Evolutionary conservation across 2,797 vertebrate genomes (phyloP).

Genomic region (Botia almorhae): DNA sequence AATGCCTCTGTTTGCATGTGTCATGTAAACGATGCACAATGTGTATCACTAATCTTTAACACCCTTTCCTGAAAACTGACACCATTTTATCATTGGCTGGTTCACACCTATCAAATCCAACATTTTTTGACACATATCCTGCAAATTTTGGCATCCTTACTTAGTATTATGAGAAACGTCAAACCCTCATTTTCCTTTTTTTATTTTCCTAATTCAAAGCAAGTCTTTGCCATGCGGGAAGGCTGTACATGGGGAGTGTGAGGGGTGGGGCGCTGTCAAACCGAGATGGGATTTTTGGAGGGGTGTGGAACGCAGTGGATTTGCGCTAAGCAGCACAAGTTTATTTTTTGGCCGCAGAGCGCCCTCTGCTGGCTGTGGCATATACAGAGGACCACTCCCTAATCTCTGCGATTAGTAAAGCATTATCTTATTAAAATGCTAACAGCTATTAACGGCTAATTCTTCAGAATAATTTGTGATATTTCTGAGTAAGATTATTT

Average conservation of each 20-base stretch:
- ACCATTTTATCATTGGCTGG: background rate
- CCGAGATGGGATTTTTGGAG: slow-evolving; percentile 31
- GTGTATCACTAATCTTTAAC: background rate
- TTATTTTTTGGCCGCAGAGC: slow-evolving; percentile 33
- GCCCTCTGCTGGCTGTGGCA: slow-evolving; percentile 49
- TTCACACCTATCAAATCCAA: background rate
- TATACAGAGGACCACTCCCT: slow-evolving; percentile 50
- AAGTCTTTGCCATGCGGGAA: background rate
- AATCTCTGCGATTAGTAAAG: background rate
- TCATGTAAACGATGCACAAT: background rate
- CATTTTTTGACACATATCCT: background rate
- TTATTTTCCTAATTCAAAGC: background rate
- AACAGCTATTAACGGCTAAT: too few species aligned
- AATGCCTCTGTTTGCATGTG: background rate
- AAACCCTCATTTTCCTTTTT: background rate
- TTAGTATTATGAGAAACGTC: background rate
- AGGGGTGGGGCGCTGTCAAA: slow-evolving; percentile 56
- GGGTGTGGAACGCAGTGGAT: slow-evolving; percentile 34
- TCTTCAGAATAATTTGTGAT: background rate
- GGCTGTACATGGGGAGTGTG: slow-evolving; percentile 10
- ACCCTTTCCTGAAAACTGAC: background rate
- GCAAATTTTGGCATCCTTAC: background rate
- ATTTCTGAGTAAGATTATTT: background rate
- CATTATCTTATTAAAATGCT: background rate
- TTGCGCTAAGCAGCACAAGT: slow-evolving; percentile 43